Conservation (phyloP, 1,140 invertebrate species). For the Steinernema khuongi region DNA sequence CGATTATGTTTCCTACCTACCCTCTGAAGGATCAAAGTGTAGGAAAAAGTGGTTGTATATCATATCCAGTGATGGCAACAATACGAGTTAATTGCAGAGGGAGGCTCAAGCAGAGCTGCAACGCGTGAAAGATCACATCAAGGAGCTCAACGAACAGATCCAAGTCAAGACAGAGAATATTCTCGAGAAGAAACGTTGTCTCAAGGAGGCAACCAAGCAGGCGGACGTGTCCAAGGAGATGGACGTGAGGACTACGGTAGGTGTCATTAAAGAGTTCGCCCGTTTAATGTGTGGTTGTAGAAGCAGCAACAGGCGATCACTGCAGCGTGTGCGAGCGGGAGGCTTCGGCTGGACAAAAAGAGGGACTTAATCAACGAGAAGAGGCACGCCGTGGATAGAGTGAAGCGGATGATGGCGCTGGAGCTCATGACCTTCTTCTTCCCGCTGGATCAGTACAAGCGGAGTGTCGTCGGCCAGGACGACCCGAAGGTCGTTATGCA, state of each 20-base stretch:
- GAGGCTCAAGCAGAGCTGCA: not conserved
- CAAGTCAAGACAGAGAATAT: not conserved
- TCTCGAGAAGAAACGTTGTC: not conserved
- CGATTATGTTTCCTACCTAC: no score
- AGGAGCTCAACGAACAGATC: not conserved
- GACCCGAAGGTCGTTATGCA: not conserved
- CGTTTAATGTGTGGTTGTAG: not conserved
- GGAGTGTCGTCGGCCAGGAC: not conserved
- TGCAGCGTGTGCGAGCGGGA: not conserved
- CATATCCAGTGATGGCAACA: no score
- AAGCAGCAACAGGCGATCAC: not conserved
- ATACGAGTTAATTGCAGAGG: no score
- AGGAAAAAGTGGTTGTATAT: no score
- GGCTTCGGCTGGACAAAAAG: not conserved
- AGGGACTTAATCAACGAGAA: not conserved
- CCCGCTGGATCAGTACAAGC: not conserved
- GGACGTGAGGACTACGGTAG: not conserved
- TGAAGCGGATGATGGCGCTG: not conserved
- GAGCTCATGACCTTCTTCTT: conserved; percentile 1
- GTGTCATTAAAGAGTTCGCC: not conserved
- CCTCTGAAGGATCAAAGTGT: no score
- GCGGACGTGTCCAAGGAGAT: not conserved
- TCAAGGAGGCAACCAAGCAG: not conserved
- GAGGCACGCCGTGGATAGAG: not conserved
- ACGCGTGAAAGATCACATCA: not conserved